phyloP scores from a whole-genome alignment of 2,888 invertebrate species.

The Helicoverpa assulta region DNA sequence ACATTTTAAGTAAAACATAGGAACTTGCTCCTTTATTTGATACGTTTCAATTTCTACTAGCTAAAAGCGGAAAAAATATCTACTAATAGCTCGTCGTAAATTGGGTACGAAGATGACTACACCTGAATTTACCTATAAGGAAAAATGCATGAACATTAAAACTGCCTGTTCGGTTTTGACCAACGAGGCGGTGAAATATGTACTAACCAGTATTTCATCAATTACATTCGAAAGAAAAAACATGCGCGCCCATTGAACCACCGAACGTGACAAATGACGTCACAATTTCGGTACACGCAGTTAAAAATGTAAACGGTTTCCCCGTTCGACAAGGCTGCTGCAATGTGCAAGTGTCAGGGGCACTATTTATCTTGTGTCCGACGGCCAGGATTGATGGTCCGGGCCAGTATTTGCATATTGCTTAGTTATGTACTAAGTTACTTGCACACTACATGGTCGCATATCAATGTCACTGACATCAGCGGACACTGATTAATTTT shows the following conservation, averaged over 20 bases:
- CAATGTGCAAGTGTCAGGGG: constrained; percentile 72
- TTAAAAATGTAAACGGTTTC: constrained; percentile 47
- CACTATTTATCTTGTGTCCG: constrained; percentile 80
- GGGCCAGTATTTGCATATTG: constrained; percentile 79
- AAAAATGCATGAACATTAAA: no score
- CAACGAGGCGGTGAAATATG: constrained; percentile 1
- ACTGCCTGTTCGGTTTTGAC: not conserved
- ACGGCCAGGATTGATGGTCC: constrained; percentile 75
- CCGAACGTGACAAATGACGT: constrained; percentile 46
- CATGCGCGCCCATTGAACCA: constrained; percentile 25
- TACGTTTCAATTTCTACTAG: no score
- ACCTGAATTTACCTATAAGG: no score
- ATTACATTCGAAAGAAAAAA: constrained; percentile 34
- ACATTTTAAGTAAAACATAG: not conserved
- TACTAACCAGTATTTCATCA: not conserved
- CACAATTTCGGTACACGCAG: constrained; percentile 36
- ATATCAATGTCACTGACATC: constrained; percentile 31
- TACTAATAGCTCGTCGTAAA: no score
- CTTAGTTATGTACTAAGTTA: constrained; percentile 57
- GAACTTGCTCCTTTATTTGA: no score
- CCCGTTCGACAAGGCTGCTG: constrained; percentile 52
- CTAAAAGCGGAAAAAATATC: no score
- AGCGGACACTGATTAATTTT: constrained; percentile 25
- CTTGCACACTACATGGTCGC: constrained; percentile 30
- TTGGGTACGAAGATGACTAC: no score